These are phyloP conservation scores for Himantopus leucocephalus DNA, from an alignment of 2,113 vertebrate genomes.

Conservation along the genomic window DNA sequence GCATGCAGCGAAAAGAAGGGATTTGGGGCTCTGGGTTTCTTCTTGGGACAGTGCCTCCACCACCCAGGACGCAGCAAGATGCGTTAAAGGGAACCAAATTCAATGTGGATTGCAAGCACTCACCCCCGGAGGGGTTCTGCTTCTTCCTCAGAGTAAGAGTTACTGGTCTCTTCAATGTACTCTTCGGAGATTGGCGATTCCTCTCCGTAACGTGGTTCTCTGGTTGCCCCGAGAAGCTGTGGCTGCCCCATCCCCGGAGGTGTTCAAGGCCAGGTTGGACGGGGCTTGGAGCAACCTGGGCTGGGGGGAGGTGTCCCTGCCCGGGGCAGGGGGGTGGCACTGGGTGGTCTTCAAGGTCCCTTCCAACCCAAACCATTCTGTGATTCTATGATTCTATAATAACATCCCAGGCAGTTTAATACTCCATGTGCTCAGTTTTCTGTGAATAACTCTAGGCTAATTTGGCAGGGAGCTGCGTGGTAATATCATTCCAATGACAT, in stretches of 20 bases:
- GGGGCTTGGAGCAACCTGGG: no score
- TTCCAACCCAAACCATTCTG: no score
- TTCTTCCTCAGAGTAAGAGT: neutral
- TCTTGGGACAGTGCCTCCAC: neutral
- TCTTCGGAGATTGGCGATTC: neutral
- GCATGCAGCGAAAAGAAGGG: rapidly evolving
- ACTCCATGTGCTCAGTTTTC: neutral
- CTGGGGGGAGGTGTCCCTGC: no score
- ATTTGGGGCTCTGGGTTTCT: neutral
- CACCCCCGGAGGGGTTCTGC: neutral
- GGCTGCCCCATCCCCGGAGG: no score
- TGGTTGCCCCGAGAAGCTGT: no score
- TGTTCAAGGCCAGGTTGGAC: no score
- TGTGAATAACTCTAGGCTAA: neutral
- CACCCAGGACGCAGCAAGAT: neutral
- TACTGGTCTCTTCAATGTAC: neutral
- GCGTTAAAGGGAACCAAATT: neutral
- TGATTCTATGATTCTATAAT: no score
- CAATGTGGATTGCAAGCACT: rapidly evolving
- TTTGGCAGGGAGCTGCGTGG: neutral
- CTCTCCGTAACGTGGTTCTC: neutral
- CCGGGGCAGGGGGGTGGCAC: no score
- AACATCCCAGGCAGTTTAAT: neutral
- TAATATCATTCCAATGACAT: neutral
- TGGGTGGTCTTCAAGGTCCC: no score